Conservation (phyloP, 1,140 invertebrate species). For the Akabosia matsudoensis region DNA sequence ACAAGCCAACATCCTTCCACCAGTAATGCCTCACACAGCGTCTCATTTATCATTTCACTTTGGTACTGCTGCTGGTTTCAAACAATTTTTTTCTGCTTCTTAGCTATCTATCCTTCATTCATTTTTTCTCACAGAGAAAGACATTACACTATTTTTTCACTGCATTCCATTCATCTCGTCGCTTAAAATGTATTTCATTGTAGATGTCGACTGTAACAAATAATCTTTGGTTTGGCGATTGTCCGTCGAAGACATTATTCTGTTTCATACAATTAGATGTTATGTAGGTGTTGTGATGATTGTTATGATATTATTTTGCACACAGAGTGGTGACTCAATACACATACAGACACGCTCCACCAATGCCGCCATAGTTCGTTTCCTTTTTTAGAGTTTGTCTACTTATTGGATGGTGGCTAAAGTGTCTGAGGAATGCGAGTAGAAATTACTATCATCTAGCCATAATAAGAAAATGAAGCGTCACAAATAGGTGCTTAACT, state of each 20-base stretch:
- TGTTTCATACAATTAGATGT: neutral
- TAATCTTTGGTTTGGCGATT: neutral
- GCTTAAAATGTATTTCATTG: neutral
- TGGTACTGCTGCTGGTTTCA: neutral
- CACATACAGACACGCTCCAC: too few species aligned
- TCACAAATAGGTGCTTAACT: too few species aligned
- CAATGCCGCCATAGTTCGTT: too few species aligned
- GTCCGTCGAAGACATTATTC: neutral
- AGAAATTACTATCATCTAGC: too few species aligned
- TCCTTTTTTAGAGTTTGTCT: slow-evolving; percentile 23
- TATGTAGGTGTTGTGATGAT: neutral
- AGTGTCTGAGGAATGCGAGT: neutral
- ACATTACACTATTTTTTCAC: neutral
- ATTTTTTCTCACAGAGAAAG: neutral
- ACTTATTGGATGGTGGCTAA: neutral
- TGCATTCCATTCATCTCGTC: neutral
- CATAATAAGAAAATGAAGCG: too few species aligned
- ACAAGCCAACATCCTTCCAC: slow-evolving; percentile 21
- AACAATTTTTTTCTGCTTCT: too few species aligned
- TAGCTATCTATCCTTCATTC: neutral
- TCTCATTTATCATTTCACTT: slow-evolving; percentile 18
- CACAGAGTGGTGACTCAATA: too few species aligned
- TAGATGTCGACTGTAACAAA: neutral
- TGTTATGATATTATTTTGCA: neutral
- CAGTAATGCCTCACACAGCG: slow-evolving; percentile 21